A percentile compares a stretch with the other conserved stretches of the same genome.
Evolutionary conservation across 2,113 vertebrate genomes (phyloP).

Genomic region (Sapajus apella): DNA sequence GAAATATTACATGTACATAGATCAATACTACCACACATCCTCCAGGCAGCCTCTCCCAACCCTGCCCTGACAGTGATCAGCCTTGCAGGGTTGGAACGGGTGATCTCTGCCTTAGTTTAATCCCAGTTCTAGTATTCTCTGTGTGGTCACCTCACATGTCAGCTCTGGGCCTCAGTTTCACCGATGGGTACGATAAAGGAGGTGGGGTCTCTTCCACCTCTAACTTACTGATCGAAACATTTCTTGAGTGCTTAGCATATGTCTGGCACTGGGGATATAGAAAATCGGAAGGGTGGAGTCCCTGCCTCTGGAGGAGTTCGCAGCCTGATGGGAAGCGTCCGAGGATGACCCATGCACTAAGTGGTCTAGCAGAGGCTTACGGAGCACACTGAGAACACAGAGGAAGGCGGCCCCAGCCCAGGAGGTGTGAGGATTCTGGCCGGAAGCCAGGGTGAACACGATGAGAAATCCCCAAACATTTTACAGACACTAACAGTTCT

Average conservation of each 20-base stretch:
- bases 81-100: background rate
- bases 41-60: background rate
- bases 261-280: background rate
- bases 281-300: background rate
- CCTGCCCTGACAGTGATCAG: background rate
- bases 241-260: background rate
- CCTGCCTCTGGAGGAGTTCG: background rate
- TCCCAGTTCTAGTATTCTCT: background rate
- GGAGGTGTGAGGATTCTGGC: background rate
- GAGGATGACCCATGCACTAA: rapidly evolving
- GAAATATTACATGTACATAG: background rate
- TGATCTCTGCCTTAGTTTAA: background rate
- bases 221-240: background rate
- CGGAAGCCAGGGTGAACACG: background rate
- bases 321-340: background rate
- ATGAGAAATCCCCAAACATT: background rate
- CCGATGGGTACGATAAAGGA: background rate
- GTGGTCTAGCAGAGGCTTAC: background rate
- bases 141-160: background rate
- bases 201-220: background rate
- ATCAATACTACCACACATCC: background rate
- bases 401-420: background rate
- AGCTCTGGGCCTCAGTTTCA: background rate
- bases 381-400: background rate
- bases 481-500: background rate